Evolutionary conservation across 2,888 invertebrate genomes (phyloP).

Genomic region (Tribolium freemani): DNA sequence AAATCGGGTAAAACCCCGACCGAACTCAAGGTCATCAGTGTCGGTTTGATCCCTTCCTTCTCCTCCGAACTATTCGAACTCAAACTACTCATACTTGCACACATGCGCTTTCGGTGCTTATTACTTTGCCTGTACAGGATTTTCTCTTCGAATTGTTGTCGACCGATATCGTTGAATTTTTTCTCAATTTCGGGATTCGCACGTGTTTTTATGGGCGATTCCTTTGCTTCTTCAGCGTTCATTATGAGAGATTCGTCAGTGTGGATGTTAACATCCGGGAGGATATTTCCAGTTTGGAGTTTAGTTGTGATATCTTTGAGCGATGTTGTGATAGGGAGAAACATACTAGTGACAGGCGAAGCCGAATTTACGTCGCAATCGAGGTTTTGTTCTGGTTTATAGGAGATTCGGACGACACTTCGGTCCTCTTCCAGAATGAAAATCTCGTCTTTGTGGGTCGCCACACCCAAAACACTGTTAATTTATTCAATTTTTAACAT

Average conservation of each 20-base stretch:
- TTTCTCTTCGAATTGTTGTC: conserved; percentile 80
- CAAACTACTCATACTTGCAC: conserved; percentile 54
- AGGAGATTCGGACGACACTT: conserved; percentile 83
- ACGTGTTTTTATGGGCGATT: conserved; percentile 75
- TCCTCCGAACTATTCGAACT: conserved; percentile 64
- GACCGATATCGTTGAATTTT: conserved; percentile 79
- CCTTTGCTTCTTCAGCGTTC: conserved; percentile 83
- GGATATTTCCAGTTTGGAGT: conserved; percentile 62
- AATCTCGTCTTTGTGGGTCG: conserved; percentile 80
- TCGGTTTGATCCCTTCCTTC: conserved; percentile 60
- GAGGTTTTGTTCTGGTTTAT: conserved; percentile 74
- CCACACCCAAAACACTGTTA: conserved; percentile 70
- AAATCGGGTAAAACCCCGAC: conserved; percentile 70
- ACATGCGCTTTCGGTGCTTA: conserved; percentile 65
- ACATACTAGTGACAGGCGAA: conserved; percentile 40
- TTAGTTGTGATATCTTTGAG: conserved; percentile 63
- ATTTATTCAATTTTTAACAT: too few relatives aligned
- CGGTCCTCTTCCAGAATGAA: conserved; percentile 87
- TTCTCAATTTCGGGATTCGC: conserved; percentile 54
- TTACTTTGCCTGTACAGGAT: conserved; percentile 76
- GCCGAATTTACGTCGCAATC: conserved; percentile 11
- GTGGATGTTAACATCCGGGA: conserved; percentile 61
- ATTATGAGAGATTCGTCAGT: conserved; percentile 69
- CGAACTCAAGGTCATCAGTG: conserved; percentile 69
- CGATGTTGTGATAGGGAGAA: conserved; percentile 56